Evolutionary conservation across 2,113 vertebrate species (phyloP), one percentile per base, ranked within the genome.

Genomic region (Tyto alba): DNA sequence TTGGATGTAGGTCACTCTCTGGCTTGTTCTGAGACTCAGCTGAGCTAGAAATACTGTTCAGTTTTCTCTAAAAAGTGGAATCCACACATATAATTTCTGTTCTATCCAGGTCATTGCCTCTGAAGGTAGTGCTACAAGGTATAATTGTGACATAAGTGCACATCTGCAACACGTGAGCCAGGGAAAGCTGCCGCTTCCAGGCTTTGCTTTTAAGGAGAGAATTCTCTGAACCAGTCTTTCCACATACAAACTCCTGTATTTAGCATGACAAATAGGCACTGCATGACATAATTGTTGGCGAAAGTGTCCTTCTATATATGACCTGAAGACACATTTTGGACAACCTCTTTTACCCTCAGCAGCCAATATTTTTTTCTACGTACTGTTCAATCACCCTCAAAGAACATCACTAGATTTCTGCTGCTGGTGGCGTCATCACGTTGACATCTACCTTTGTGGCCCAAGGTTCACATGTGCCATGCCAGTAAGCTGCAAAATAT

Each of bases 1-100:
- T 34, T 48, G 73, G 36, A 96, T 94, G 77, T 93, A 89, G 94
- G 96, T 76, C 95, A 92, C 76, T 89, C 40, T 85, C 77, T 72
- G 50, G 20, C 76, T 78, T 59, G 52, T 92, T 93, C 74, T 63
- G 72, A 85, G 77, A 6, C 84, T 77, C 80, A 77, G 84, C 77
- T 89, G 92, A 84, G 59, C 87, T 88, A 64, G 77, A 94, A 95
- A 93, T 56, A 79, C 20, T 7, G 9, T 1, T 29, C 23, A 2
- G 36, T 68, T 92, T 47, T 47, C 63, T 56, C 73, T 60, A 11
- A 36, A 71, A 76, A 87, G 87, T 47, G 38, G 68, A 76, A 90
- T 43, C 15, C 29, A 71, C 26, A 11, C 5, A 3, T 21, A 27
- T 8, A 59, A 34, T 21, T 38, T 81, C 56, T 67, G 80, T 38